Conservation (phyloP, 1,140 invertebrate genomes). For the Drosophila persimilis region DNA sequence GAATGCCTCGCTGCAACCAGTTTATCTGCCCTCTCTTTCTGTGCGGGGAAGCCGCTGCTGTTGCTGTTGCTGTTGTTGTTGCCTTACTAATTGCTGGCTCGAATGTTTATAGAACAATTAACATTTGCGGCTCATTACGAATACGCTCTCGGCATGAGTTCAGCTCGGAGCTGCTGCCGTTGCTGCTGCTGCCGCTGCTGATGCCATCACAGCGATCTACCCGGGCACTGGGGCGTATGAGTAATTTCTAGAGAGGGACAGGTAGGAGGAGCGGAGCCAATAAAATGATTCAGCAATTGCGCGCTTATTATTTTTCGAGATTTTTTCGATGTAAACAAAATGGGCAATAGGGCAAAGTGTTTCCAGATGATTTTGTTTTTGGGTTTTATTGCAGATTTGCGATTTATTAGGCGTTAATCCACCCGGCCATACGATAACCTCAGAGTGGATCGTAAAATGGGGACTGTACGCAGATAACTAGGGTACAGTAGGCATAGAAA, state of each 20-base stretch:
- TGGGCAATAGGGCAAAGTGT: background rate
- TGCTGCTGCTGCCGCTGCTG: background rate
- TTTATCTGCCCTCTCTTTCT: constrained; percentile 9
- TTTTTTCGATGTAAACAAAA: constrained; percentile 26
- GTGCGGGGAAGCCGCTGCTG: constrained; percentile 43
- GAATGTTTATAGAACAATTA: constrained; percentile 64
- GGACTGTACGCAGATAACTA: no score
- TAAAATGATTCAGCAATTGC: constrained; percentile 37
- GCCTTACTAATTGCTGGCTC: constrained; percentile 48
- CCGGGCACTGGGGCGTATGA: constrained; percentile 40
- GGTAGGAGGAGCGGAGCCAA: constrained; percentile 4
- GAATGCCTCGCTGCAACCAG: constrained; percentile 44
- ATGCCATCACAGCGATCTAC: constrained; percentile 31
- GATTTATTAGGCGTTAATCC: background rate
- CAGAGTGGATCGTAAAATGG: no score
- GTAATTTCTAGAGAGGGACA: constrained; percentile 30
- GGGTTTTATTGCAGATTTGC: background rate
- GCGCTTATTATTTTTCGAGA: constrained; percentile 19
- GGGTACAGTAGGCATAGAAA: no score
- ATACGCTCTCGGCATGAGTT: constrained; percentile 51
- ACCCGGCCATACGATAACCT: no score
- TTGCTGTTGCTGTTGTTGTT: constrained; percentile 10
- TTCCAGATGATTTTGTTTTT: constrained; percentile 12
- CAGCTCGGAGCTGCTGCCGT: constrained; percentile 10
- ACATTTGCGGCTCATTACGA: constrained; percentile 60